A percentile compares a stretch with the other conserved stretches of the same genome.
phyloP scores from a whole-genome alignment of 1,140 invertebrate species.

The Cecropterus lyciades region DNA sequence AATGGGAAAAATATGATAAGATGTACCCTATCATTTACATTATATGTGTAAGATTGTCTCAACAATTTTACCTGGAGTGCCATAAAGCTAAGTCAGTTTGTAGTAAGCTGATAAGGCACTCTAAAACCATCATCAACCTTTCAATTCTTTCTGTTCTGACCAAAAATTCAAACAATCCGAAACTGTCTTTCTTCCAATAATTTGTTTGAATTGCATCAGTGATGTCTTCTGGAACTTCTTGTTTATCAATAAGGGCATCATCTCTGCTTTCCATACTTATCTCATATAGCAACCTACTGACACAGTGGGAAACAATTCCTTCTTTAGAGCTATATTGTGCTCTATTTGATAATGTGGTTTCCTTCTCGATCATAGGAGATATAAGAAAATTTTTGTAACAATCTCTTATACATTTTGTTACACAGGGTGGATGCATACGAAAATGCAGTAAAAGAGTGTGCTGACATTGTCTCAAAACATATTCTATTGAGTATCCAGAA shows the following conservation, averaged over 20 bases:
- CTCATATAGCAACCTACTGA: slow-evolving; percentile 71
- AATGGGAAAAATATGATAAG: too few species aligned
- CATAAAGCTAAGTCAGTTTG: slow-evolving; percentile 77
- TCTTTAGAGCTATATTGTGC: slow-evolving; percentile 50
- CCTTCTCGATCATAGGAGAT: slow-evolving; percentile 57
- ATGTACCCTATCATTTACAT: too few species aligned
- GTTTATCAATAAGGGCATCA: slow-evolving; percentile 59
- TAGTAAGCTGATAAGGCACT: slow-evolving; percentile 66
- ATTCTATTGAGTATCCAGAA: slow-evolving; percentile 45
- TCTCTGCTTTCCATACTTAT: slow-evolving; percentile 58
- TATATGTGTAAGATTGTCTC: too few species aligned
- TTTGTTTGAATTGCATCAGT: slow-evolving; percentile 56
- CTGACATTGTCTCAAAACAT: slow-evolving; percentile 64
- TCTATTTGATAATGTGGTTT: slow-evolving; percentile 65
- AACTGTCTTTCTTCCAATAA: slow-evolving; percentile 67
- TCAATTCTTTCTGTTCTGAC: slow-evolving; percentile 66
- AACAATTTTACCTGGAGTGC: slow-evolving; percentile 64
- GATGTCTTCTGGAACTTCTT: slow-evolving; percentile 55
- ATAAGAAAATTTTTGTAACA: slow-evolving; percentile 70
- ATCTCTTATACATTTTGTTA: slow-evolving; percentile 52
- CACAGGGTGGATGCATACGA: slow-evolving; percentile 67
- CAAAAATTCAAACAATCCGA: slow-evolving; percentile 69
- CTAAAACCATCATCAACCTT: slow-evolving; percentile 68
- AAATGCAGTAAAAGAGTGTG: slow-evolving; percentile 63
- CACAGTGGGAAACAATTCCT: slow-evolving; percentile 70